Evolutionary conservation across 2,888 invertebrate genomes (phyloP).

Genomic region (Cancer borealis): DNA sequence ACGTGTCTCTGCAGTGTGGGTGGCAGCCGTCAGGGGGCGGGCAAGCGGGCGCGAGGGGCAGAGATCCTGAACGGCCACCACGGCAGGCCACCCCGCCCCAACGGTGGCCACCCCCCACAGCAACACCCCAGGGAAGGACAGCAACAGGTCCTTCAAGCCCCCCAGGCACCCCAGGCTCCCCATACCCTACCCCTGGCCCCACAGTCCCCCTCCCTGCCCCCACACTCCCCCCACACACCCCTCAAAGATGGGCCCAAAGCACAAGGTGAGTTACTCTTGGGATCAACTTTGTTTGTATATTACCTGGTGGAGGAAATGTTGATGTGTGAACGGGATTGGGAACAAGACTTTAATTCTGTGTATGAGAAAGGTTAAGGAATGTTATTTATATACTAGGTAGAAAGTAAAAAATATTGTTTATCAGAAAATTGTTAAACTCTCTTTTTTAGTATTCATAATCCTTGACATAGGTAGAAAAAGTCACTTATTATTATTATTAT

Average conservation of each 20-base stretch:
- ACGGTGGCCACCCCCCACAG: slow-evolving; percentile 48
- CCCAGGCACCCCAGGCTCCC: slow-evolving; percentile 21
- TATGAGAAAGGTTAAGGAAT: too few relatives aligned
- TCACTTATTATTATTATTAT: too few relatives aligned
- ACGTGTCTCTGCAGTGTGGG: slow-evolving; percentile 63
- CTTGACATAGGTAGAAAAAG: too few relatives aligned
- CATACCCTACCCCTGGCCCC: neutral
- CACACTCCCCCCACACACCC: slow-evolving; percentile 40
- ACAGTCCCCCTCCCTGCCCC: slow-evolving; percentile 26
- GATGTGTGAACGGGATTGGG: neutral
- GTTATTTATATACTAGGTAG: too few relatives aligned
- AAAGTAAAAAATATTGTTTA: too few relatives aligned
- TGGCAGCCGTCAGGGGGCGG: slow-evolving; percentile 67
- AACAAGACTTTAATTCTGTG: too few relatives aligned
- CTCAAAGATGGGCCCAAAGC: slow-evolving; percentile 37
- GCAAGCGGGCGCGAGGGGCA: slow-evolving; percentile 73
- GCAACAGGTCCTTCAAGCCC: neutral
- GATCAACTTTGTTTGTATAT: neutral
- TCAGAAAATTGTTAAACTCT: neutral
- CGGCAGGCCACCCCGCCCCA: slow-evolving; percentile 56
- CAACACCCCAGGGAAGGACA: slow-evolving; percentile 31
- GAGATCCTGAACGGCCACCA: slow-evolving; percentile 72
- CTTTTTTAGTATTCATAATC: too few relatives aligned
- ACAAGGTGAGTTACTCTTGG: slow-evolving; percentile 25
- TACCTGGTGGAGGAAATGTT: neutral